A percentile compares a stretch with the other conserved stretches of the same genome.
phyloP scores from a whole-genome alignment of 2,113 vertebrate genomes.

The Antigone vipio region DNA sequence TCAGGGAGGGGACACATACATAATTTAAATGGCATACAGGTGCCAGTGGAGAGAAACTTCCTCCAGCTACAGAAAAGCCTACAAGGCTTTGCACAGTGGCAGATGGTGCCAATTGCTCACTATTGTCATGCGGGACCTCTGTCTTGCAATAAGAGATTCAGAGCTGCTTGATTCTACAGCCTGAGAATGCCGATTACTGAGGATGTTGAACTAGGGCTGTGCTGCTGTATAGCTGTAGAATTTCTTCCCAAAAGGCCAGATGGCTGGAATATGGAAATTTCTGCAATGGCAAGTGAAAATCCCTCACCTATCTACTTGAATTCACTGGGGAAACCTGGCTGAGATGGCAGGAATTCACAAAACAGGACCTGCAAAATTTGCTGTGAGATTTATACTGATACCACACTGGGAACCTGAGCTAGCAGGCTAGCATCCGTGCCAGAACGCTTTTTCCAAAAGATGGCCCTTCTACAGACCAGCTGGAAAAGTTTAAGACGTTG shows the following conservation, averaged over 20 bases:
- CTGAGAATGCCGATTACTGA: background rate
- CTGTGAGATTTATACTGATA: background rate
- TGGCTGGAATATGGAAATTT: background rate
- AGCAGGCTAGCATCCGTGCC: background rate
- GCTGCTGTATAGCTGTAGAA: background rate
- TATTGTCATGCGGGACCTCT: background rate
- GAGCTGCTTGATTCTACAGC: background rate
- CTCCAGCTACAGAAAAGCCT: background rate
- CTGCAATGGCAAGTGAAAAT: background rate
- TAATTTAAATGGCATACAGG: background rate
- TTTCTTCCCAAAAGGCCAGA: background rate
- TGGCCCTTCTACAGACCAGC: background rate
- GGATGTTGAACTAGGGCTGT: background rate
- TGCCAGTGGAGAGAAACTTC: background rate
- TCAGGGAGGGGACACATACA: background rate
- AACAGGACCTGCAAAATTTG: background rate
- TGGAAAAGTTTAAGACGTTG: rapidly evolving
- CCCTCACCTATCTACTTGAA: background rate
- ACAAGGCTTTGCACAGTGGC: background rate
- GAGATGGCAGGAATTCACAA: background rate
- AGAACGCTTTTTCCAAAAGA: rapidly evolving
- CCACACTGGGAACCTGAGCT: background rate
- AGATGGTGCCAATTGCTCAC: background rate
- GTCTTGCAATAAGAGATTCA: background rate
- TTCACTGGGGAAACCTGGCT: background rate